Percentiles rank a stretch among this genome's conserved stretches.
These are phyloP conservation scores for Actias luna DNA, from an alignment of 2,888 invertebrate species.

Conservation along the genomic window DNA sequence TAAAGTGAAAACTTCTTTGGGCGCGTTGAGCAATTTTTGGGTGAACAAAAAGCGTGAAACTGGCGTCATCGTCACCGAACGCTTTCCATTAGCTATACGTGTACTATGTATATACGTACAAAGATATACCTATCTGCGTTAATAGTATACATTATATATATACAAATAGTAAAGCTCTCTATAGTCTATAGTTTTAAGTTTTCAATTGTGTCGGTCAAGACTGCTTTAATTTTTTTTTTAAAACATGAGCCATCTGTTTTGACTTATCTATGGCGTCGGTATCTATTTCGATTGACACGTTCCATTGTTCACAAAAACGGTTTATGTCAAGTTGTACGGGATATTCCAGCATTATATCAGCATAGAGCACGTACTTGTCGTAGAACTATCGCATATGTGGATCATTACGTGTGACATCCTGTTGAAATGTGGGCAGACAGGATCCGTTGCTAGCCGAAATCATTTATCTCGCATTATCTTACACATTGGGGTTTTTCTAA, in stretches of 20 bases:
- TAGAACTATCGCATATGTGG: not conserved
- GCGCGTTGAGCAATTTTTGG: too few relatives aligned
- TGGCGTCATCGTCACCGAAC: too few relatives aligned
- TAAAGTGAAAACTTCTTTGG: too few relatives aligned
- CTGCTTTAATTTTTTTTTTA: too few relatives aligned
- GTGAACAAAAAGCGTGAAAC: too few relatives aligned
- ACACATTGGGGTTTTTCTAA: not conserved
- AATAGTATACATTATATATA: too few relatives aligned
- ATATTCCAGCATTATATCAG: not conserved
- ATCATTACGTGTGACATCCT: constrained; percentile 2
- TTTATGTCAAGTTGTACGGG: not conserved
- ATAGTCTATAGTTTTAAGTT: too few relatives aligned
- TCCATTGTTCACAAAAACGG: not conserved
- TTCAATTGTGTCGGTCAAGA: too few relatives aligned
- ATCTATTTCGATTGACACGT: not conserved
- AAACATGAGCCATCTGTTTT: not conserved
- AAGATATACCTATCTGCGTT: too few relatives aligned
- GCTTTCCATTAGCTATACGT: too few relatives aligned
- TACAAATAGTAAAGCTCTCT: too few relatives aligned
- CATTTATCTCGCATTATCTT: not conserved
- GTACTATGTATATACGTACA: too few relatives aligned
- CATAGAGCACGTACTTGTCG: constrained; percentile 6
- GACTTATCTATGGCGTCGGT: not conserved
- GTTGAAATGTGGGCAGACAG: constrained; percentile 3
- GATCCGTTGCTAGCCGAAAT: constrained; percentile 1